Evolutionary conservation across 2,888 invertebrate genomes (phyloP), one percentile per base, ranked within the genome.

Genomic region (Heteropelma amictum): DNA sequence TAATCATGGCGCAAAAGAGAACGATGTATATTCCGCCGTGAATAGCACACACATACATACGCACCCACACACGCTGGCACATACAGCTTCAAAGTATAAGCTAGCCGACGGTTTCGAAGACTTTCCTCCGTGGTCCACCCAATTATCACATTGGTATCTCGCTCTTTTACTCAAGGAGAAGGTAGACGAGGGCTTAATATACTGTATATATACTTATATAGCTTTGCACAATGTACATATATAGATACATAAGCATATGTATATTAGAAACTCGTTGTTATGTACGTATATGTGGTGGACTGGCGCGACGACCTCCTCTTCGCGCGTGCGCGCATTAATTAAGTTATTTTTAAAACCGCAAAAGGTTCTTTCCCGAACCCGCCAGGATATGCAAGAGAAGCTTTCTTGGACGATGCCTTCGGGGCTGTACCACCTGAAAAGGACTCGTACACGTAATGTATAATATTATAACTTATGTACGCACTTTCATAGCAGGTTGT

Each of bases 321-420:
- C 72, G 61, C 72, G 56, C 60, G 69, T 54, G 82, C 60, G 69
- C 54, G 82, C 82, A 86, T 84, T 86, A 86, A 86, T 86, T 85
- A 86, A 85, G 84, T 84, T 85, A 86, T 85, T 86, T 86, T 85
- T 83, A 84, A 71, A 76, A 35, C 82, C 79, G 80, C 80, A 79
- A 69, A 58, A 61, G 75, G 70, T 68, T 75, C 60, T 60, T 40
- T 54, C 54, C 6, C 17, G 51, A 26, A 60, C 40, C 53, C 51
- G 64, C 35, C 35, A 38, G 56, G 58, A 71, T 45, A 35, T 51
- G 51, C 35, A 38, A 58, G 35, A 56, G 49, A 33, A 42, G 33
- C 26, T 53, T 58, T 30, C 56, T 69, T 45, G 45, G 45, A 17
- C 54, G 28, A 54, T 67, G 54, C 47, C 60, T 54, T 4, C 45